These are phyloP conservation scores for Ascidia mentula DNA, from an alignment of 23 tunicate species.

Conservation along the genomic window DNA sequence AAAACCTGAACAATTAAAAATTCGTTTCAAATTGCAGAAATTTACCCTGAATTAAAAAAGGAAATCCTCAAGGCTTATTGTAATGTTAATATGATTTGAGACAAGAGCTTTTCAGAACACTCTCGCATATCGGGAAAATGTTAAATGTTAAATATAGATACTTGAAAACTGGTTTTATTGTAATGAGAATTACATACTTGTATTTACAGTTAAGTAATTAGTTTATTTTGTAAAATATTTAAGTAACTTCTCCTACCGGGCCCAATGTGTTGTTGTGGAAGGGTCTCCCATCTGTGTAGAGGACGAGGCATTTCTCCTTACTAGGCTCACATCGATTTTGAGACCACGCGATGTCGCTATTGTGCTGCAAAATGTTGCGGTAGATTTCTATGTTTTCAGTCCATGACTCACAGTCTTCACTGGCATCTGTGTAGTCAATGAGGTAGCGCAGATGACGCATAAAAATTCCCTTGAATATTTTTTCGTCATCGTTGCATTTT, in stretches of 20 bases:
- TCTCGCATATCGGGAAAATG: background rate
- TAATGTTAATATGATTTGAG: too few relatives aligned
- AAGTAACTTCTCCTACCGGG: too few relatives aligned
- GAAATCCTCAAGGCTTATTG: too few relatives aligned
- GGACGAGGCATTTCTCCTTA: conserved; percentile 41
- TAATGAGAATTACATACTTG: too few relatives aligned
- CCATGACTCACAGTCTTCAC: conserved; percentile 11
- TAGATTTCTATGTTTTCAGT: conserved; percentile 24
- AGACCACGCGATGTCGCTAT: conserved; percentile 81
- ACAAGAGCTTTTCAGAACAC: too few relatives aligned
- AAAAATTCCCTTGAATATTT: conserved; percentile 86
- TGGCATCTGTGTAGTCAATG: conserved; percentile 44
- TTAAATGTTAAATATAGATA: background rate
- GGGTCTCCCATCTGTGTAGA: conserved; percentile 77
- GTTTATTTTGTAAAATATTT: too few relatives aligned
- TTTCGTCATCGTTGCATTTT: conserved; percentile 75
- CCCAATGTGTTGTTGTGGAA: conserved; percentile 59
- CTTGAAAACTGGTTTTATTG: too few relatives aligned
- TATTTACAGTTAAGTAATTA: too few relatives aligned
- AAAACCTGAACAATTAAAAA: conserved; percentile 40
- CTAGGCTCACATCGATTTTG: conserved; percentile 66
- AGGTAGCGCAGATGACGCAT: conserved; percentile 70
- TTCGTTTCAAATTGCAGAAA: too few relatives aligned
- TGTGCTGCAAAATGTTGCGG: conserved; percentile 38
- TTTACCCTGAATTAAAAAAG: too few relatives aligned